Percentiles rank a stretch among this genome's conserved stretches.
These are phyloP conservation scores for Microctenopoma lineatum DNA, from an alignment of 2,797 vertebrate species.

Conservation along the genomic window DNA sequence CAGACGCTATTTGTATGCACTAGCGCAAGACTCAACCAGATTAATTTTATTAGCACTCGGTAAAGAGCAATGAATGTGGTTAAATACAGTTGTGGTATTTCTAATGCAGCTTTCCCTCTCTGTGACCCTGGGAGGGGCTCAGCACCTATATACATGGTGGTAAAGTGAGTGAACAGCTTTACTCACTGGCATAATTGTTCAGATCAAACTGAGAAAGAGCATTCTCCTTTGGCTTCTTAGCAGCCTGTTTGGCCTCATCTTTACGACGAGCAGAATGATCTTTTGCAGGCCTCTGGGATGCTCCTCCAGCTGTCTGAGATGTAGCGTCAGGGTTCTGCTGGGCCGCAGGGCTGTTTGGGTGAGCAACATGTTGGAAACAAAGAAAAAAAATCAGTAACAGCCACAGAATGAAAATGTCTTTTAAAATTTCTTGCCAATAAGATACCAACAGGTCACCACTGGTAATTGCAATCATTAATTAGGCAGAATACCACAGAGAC, in stretches of 20 bases:
- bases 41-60: too few relatives aligned
- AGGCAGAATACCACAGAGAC: conserved; percentile 26
- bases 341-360: conserved; percentile 65
- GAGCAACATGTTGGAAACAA: conserved; percentile 1
- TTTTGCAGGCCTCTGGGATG: conserved; percentile 85
- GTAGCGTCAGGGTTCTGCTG: conserved; percentile 82
- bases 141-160: too few relatives aligned
- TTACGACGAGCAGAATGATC: conserved; percentile 89
- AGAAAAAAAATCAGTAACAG: not conserved
- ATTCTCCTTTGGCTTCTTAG: conserved; percentile 96
- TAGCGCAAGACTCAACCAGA: too few relatives aligned
- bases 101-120: too few relatives aligned
- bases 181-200: conserved; percentile 99
- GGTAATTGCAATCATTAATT: conserved; percentile 16
- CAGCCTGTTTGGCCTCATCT: conserved; percentile 91
- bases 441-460: not conserved
- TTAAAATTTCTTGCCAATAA: not conserved
- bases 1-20: too few relatives aligned
- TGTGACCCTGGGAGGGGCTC: too few relatives aligned
- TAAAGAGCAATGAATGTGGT: too few relatives aligned
- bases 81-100: too few relatives aligned
- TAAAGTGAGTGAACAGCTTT: not conserved
- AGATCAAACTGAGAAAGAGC: conserved; percentile 98
- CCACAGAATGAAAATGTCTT: not conserved
- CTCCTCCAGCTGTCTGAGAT: conserved; percentile 60